These are phyloP conservation scores for Neodiprion fabricii DNA, from an alignment of 1,140 invertebrate genomes.

Conservation along the genomic window DNA sequence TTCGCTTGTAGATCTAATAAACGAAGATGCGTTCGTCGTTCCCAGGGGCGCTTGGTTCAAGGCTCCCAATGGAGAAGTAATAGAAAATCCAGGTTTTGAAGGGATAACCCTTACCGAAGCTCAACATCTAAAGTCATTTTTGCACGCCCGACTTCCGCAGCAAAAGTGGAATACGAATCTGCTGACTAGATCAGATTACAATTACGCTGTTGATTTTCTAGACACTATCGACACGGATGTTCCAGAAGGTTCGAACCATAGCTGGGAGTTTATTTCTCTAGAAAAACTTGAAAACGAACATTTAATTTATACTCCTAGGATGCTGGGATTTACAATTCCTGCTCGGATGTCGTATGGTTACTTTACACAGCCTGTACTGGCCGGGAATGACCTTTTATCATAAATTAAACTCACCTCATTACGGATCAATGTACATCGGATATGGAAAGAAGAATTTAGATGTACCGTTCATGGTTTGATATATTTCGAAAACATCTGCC, in stretches of 20 bases:
- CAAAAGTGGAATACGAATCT: conserved; percentile 77
- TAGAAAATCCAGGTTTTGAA: conserved; percentile 72
- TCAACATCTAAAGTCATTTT: conserved; percentile 69
- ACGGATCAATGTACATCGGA: conserved; percentile 76
- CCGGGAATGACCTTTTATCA: conserved; percentile 78
- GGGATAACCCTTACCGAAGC: conserved; percentile 69
- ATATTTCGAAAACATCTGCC: background rate
- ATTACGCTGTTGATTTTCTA: conserved; percentile 79
- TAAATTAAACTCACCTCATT: conserved; percentile 68
- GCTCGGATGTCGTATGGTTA: conserved; percentile 62
- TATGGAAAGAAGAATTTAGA: conserved; percentile 76
- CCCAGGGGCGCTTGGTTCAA: conserved; percentile 77
- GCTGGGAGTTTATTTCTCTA: background rate
- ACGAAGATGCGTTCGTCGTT: conserved; percentile 71
- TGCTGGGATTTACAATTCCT: conserved; percentile 71
- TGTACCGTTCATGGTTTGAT: conserved; percentile 71
- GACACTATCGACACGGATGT: conserved; percentile 74
- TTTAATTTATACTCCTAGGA: conserved; percentile 41
- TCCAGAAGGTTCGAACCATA: conserved; percentile 59
- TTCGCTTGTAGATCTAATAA: conserved; percentile 72
- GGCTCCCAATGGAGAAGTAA: conserved; percentile 67
- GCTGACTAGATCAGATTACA: conserved; percentile 74
- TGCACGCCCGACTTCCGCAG: conserved; percentile 70
- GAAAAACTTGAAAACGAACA: background rate
- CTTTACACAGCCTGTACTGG: conserved; percentile 75